These are phyloP conservation scores for Passerculus sandwichensis DNA, from an alignment of 2,797 vertebrate species.

Conservation along the genomic window DNA sequence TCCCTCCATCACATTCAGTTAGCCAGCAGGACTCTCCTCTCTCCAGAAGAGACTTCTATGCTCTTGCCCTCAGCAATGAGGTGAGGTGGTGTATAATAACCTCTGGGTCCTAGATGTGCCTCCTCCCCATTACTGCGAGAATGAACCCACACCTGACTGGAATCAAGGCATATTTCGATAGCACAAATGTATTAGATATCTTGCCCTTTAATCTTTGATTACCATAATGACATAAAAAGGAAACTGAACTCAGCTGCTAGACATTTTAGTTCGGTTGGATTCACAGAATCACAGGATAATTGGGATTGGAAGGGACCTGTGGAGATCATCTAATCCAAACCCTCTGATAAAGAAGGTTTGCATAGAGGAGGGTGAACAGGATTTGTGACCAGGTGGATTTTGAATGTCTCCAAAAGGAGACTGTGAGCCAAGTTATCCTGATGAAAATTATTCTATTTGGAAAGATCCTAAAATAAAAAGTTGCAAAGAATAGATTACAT, in stretches of 20 bases:
- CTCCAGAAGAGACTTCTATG: background rate
- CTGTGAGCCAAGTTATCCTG: background rate
- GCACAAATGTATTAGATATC: background rate
- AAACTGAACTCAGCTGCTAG: background rate
- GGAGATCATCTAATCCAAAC: background rate
- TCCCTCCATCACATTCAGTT: background rate
- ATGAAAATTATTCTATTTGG: background rate
- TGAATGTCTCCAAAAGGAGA: background rate
- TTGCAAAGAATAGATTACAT: background rate
- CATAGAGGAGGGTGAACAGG: too few species aligned
- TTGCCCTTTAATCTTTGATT: background rate
- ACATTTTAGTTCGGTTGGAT: background rate
- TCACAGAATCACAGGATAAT: background rate
- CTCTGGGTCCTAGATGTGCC: background rate
- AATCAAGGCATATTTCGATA: background rate
- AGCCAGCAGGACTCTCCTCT: background rate
- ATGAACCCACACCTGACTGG: background rate
- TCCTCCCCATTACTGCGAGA: background rate
- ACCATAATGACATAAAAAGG: background rate
- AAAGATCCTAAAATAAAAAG: background rate
- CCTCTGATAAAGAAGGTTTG: background rate
- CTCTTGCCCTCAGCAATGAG: background rate
- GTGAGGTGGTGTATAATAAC: background rate
- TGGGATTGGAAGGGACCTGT: background rate
- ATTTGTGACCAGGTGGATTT: background rate